Evolutionary conservation across 2,113 vertebrate species (phyloP).

Genomic region (Amazona vittata): DNA sequence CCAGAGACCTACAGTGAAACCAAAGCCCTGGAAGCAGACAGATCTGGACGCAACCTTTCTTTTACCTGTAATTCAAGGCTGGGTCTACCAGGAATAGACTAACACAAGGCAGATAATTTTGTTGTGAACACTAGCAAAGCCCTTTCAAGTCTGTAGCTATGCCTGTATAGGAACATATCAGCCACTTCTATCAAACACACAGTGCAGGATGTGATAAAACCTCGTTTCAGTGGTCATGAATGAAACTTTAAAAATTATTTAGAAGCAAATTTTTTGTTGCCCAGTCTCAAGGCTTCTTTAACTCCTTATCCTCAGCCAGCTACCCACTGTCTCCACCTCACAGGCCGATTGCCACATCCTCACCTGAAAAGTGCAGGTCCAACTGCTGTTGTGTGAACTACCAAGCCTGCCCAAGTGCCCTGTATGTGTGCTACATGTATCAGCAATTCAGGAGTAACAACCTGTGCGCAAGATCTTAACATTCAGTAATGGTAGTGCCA

Average conservation of each 20-base stretch:
- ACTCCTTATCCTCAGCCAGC: background rate
- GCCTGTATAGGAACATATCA: background rate
- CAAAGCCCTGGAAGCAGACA: background rate
- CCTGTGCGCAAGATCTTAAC: background rate
- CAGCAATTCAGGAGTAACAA: background rate
- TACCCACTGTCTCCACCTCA: background rate
- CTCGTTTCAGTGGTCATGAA: background rate
- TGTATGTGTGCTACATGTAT: accelerated
- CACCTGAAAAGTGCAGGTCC: background rate
- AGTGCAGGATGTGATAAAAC: background rate
- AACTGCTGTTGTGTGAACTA: background rate
- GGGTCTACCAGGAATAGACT: background rate
- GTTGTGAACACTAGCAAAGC: background rate
- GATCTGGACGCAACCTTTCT: background rate
- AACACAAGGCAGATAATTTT: background rate
- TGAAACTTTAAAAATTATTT: background rate
- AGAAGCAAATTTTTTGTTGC: background rate
- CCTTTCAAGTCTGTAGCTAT: background rate
- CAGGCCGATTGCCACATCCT: background rate
- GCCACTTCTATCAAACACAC: background rate
- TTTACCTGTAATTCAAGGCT: background rate
- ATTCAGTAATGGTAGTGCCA: background rate
- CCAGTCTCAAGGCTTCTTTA: background rate
- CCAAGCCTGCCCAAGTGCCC: accelerated
- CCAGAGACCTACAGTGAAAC: background rate